A percentile compares a stretch with the other conserved stretches of the same genome.
These are phyloP conservation scores for Neodiprion virginianus DNA, from an alignment of 1,140 invertebrate genomes.

Conservation along the genomic window DNA sequence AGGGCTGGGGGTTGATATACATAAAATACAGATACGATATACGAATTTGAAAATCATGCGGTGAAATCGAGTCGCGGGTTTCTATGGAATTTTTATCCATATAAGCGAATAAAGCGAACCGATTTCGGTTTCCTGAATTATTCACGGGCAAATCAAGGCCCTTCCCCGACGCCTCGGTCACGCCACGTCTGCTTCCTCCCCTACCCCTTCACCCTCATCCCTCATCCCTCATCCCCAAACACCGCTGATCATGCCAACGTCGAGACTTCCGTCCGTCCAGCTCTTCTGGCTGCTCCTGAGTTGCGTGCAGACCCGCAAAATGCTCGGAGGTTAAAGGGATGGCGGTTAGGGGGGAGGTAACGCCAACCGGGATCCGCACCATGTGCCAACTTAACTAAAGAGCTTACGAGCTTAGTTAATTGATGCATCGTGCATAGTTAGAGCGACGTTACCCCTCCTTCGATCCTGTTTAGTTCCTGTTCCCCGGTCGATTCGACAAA, in stretches of 20 bases:
- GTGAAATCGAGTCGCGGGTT: too few relatives aligned
- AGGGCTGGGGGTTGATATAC: too few relatives aligned
- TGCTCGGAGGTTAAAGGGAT: too few relatives aligned
- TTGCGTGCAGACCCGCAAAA: background rate
- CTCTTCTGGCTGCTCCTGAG: background rate
- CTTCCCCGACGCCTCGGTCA: background rate
- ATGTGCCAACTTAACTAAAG: slow-evolving; percentile 59
- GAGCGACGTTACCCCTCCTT: slow-evolving; percentile 11
- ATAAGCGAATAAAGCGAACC: too few relatives aligned
- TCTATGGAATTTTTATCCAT: too few relatives aligned
- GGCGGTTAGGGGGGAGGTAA: slow-evolving; percentile 24
- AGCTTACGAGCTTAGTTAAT: slow-evolving; percentile 60
- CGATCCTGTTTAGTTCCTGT: background rate
- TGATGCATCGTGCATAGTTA: slow-evolving; percentile 47
- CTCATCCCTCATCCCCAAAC: background rate
- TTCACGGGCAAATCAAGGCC: background rate
- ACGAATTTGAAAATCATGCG: too few relatives aligned
- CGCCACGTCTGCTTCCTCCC: background rate
- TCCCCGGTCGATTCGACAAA: background rate
- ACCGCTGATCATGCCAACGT: background rate
- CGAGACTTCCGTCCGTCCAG: background rate
- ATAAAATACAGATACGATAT: too few relatives aligned
- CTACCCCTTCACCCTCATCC: background rate
- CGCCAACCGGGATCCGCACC: slow-evolving; percentile 46
- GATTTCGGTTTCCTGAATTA: background rate